Percentiles rank a stretch among this genome's conserved stretches.
Evolutionary conservation across 2,113 vertebrate genomes (phyloP).

Genomic region (Notothenia rossii): DNA sequence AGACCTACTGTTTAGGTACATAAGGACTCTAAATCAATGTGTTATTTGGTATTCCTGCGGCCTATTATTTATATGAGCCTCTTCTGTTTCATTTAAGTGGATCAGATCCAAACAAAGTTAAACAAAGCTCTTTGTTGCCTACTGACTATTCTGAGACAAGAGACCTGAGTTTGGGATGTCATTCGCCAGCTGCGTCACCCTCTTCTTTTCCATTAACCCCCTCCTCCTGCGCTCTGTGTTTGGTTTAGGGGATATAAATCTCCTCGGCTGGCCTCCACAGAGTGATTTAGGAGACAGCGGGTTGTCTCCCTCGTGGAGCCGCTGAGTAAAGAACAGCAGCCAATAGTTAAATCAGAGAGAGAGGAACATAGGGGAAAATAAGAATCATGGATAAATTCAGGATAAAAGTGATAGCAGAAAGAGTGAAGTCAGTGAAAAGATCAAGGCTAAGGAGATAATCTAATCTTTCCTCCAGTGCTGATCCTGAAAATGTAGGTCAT

Average conservation of each 20-base stretch:
- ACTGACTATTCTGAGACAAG: slow-evolving; percentile 6
- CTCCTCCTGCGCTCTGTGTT: slow-evolving; percentile 42
- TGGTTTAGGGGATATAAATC: slow-evolving; percentile 63
- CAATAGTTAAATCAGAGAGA: slow-evolving; percentile 38
- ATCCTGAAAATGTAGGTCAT: neutral
- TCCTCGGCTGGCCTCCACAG: slow-evolving; percentile 38
- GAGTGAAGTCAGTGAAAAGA: neutral
- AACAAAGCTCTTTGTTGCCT: neutral
- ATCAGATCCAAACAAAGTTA: slow-evolving; percentile 14
- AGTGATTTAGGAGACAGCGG: slow-evolving; percentile 66
- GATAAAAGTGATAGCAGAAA: slow-evolving; percentile 37
- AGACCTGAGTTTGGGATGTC: slow-evolving; percentile 19
- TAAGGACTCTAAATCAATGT: neutral
- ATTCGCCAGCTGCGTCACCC: slow-evolving; percentile 44
- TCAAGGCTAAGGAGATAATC: neutral
- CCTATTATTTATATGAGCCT: neutral
- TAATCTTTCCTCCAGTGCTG: slow-evolving; percentile 1
- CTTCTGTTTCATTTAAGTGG: slow-evolving; percentile 19
- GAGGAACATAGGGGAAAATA: slow-evolving; percentile 32
- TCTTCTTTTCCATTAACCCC: slow-evolving; percentile 42
- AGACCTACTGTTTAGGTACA: neutral
- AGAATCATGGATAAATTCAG: slow-evolving; percentile 31
- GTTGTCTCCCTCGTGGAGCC: slow-evolving; percentile 45
- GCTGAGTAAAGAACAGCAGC: slow-evolving; percentile 28
- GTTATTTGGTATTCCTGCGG: neutral